phyloP scores from a whole-genome alignment of 2,888 invertebrate genomes.

The Tipula lateralis region DNA sequence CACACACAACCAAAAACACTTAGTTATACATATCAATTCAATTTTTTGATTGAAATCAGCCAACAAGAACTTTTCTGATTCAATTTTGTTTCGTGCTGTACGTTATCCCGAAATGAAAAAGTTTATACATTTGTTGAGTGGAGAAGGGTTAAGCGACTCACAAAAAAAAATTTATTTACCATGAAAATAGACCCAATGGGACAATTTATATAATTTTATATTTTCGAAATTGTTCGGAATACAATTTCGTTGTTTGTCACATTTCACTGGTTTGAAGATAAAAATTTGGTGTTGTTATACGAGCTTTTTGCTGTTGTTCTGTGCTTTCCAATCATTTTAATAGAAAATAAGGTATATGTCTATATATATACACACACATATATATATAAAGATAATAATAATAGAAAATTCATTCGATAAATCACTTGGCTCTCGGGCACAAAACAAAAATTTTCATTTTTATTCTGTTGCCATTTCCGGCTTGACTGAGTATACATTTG shows the following conservation, averaged over 20 bases:
- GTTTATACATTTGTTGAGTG: neutral
- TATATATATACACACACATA: neutral
- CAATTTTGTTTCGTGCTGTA: neutral
- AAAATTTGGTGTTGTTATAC: neutral
- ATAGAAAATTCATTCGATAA: neutral
- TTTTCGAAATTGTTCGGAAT: slow-evolving; percentile 1
- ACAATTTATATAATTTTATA: slow-evolving; percentile 9
- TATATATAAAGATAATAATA: neutral
- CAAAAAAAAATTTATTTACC: neutral
- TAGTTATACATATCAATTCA: neutral
- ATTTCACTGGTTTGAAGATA: slow-evolving; percentile 5
- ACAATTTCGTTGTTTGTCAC: slow-evolving; percentile 19
- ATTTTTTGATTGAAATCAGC: slow-evolving; percentile 3
- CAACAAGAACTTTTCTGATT: neutral
- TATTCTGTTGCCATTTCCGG: neutral
- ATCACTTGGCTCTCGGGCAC: neutral
- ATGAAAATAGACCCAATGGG: slow-evolving; percentile 19
- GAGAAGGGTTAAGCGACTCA: neutral
- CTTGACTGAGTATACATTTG: too few relatives aligned
- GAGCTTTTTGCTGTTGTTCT: neutral
- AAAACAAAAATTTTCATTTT: neutral
- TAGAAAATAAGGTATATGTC: neutral
- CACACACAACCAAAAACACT: neutral
- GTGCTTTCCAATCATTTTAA: neutral
- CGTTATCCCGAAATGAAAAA: neutral